A percentile compares a stretch with the other conserved stretches of the same genome.
phyloP scores from a whole-genome alignment of 1,140 invertebrate genomes.

The Physella acuta region DNA sequence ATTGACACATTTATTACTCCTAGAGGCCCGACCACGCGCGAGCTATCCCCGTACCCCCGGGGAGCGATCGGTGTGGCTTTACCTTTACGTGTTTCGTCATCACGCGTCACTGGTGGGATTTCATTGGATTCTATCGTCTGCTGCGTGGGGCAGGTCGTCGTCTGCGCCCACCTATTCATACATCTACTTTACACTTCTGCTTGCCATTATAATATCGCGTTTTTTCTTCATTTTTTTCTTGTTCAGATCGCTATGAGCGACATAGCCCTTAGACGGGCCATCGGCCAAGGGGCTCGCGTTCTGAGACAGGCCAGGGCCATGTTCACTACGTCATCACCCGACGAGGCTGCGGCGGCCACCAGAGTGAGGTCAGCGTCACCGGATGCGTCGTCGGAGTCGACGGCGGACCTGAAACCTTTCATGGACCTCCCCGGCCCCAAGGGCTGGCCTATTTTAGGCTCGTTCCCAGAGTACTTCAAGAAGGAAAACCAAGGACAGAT shows the following conservation, averaged over 20 bases:
- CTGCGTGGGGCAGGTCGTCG: too few species aligned
- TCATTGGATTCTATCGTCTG: too few species aligned
- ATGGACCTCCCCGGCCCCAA: constrained; percentile 40
- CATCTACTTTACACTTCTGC: neutral
- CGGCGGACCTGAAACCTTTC: constrained; percentile 13
- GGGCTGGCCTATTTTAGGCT: constrained; percentile 40
- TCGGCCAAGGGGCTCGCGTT: neutral
- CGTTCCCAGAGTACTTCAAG: constrained; percentile 38
- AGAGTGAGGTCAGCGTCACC: neutral
- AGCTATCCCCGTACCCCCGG: too few species aligned
- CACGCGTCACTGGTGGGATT: too few species aligned
- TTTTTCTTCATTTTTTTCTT: neutral
- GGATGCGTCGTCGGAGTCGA: neutral
- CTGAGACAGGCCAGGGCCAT: neutral
- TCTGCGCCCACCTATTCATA: neutral
- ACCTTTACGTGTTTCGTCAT: too few species aligned
- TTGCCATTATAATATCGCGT: neutral
- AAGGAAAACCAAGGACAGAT: constrained; percentile 42
- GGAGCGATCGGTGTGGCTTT: too few species aligned
- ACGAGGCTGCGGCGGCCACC: neutral
- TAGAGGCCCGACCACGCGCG: too few species aligned
- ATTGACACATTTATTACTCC: too few species aligned
- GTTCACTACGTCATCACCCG: neutral
- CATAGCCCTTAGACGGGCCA: neutral
- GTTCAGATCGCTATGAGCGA: constrained; percentile 1